Percentiles rank a stretch among this genome's conserved stretches.
Evolutionary conservation across 2,888 invertebrate genomes (phyloP).

Genomic region (Melieria picta): DNA sequence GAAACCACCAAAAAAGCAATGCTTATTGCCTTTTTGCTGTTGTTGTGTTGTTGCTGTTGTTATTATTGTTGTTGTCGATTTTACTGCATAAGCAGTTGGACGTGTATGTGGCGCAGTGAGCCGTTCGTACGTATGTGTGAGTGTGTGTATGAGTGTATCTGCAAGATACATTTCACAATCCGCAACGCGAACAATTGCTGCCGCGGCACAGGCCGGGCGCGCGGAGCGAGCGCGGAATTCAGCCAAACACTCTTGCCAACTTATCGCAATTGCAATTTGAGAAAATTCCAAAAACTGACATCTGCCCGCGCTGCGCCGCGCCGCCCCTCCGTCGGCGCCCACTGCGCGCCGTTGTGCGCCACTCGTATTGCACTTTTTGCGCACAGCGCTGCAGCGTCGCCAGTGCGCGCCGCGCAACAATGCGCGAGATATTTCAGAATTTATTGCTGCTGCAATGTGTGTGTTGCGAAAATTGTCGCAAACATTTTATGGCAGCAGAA

Average conservation of each 20-base stretch:
- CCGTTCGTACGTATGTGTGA: not conserved
- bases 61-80: constrained; percentile 7
- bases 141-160: not conserved
- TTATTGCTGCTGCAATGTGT: constrained; percentile 63
- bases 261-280: constrained; percentile 31
- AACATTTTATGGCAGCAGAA: constrained; percentile 32
- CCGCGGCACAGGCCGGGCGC: not conserved
- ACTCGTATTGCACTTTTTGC: not conserved
- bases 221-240: not conserved
- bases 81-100: not conserved
- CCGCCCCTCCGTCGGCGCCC: not conserved
- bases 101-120: not conserved
- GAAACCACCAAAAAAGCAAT: constrained; percentile 46
- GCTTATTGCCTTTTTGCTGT: not conserved
- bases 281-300: constrained; percentile 35
- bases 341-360: not conserved
- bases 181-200: not conserved
- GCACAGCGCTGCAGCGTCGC: not conserved
- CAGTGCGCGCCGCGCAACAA: constrained; percentile 26
- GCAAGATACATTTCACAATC: not conserved
- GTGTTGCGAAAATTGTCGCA: constrained; percentile 32
- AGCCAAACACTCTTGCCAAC: constrained; percentile 17
- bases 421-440: constrained; percentile 51
- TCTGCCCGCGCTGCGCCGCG: constrained; percentile 13
- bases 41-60: not conserved